Evolutionary conservation across 1,140 invertebrate species (phyloP), one percentile per base, ranked within the genome.

Genomic region (Pogonognathellus flavescens): DNA sequence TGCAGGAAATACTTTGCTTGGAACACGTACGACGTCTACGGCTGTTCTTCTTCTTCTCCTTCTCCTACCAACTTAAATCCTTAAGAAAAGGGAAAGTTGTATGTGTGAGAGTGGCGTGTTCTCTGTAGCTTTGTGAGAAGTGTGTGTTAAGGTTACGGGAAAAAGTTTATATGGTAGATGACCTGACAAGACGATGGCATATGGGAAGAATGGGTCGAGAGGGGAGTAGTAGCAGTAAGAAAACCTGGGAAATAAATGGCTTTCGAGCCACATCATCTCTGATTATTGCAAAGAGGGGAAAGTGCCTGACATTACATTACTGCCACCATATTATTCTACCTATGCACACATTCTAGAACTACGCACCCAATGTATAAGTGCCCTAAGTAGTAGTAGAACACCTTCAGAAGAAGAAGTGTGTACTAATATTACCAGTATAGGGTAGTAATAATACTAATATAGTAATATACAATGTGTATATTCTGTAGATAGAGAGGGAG

Each of bases 201-300:
- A 76, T 50, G 41, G 41, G 18, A 50, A 76, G 70, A 76, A 76
- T 76, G 70, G 41, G 70, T 66, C 62, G 70, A 76, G 53, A 57
- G 70, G 70, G 70, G 70, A 76, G 70, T 57, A n/a, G 53, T 57
- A 57, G 53, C 1, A 57, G 53, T 49, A 76, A 49, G 16, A 76
- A 14, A 50, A 31, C 70, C 80, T 18, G 18, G 52, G 80, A 81
- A 81, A 81, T 81, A 81, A 81, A 81, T 81, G 80, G 80, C 50
- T 81, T 81, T 59, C 22, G 52, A 81, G 80, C 50, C 80, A 81
- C 80, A 81, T 81, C 80, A 81, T 81, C 80, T 81, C 80, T 81
- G 80, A 81, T 81, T 81, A 81, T 81, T 81, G 80, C 80, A 76
- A 76, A 76, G 70, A 76, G 70, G 70, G 70, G 70, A 76, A 76